phyloP scores from a whole-genome alignment of 1,140 invertebrate species.

The Eriosoma lanigerum region DNA sequence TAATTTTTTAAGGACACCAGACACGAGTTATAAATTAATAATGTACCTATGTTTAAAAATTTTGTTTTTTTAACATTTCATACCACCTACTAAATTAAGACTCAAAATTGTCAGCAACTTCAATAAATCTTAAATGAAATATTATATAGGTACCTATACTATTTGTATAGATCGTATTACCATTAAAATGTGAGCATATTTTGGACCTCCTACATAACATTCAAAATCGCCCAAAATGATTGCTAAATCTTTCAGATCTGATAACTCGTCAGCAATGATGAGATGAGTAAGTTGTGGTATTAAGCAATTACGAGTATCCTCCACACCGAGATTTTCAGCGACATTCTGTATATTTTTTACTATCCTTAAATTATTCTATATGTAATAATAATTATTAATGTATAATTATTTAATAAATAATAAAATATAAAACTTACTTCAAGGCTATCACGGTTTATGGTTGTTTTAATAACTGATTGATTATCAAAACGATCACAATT shows the following conservation, averaged over 20 bases:
- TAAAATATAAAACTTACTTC: conserved; percentile 1
- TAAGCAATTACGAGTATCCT: conserved; percentile 28
- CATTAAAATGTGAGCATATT: conserved; percentile 35
- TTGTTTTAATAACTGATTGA: neutral
- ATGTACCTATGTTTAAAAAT: too few relatives aligned
- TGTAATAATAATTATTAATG: neutral
- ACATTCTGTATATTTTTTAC: neutral
- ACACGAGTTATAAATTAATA: too few relatives aligned
- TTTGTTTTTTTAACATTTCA: too few relatives aligned
- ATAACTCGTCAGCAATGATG: conserved; percentile 8
- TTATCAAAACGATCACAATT: neutral
- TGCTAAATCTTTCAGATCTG: conserved; percentile 14
- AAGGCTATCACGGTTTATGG: neutral
- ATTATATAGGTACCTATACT: too few relatives aligned
- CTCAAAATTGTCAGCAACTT: too few relatives aligned
- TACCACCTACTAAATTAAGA: too few relatives aligned
- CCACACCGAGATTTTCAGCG: conserved; percentile 16
- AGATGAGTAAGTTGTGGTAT: conserved; percentile 21
- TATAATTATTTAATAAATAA: too few relatives aligned
- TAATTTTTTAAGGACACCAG: too few relatives aligned
- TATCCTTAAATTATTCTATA: neutral
- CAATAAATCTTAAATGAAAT: too few relatives aligned
- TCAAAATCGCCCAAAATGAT: conserved; percentile 29
- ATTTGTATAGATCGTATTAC: too few relatives aligned
- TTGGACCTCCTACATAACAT: conserved; percentile 30